A percentile compares a stretch with the other conserved stretches of the same genome.
phyloP scores from a whole-genome alignment of 2,888 invertebrate genomes.

The Minunthozetes semirufus region DNA sequence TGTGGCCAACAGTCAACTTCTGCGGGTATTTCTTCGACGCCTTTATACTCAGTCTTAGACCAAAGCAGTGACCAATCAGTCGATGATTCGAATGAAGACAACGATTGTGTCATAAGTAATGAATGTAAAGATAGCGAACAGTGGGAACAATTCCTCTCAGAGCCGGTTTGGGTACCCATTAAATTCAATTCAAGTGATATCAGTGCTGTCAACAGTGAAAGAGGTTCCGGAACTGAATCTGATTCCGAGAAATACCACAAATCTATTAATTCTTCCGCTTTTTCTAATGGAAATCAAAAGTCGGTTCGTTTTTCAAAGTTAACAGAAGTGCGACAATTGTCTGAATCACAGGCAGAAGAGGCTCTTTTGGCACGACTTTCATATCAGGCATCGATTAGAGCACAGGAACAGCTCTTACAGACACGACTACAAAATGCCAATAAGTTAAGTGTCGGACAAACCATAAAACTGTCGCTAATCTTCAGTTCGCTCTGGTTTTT shows the following conservation, averaged over 20 bases:
- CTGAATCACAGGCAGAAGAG: constrained; percentile 68
- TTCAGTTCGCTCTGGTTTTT: constrained; percentile 91
- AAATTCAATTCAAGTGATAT: constrained; percentile 64
- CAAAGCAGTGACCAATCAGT: constrained; percentile 37
- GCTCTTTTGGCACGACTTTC: constrained; percentile 84
- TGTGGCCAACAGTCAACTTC: background rate
- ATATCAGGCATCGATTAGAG: constrained; percentile 83
- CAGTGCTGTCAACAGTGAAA: background rate
- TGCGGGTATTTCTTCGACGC: background rate
- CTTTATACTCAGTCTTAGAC: constrained; percentile 30
- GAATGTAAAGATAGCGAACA: background rate
- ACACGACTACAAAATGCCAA: constrained; percentile 52
- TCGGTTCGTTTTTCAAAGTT: constrained; percentile 86
- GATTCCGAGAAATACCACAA: constrained; percentile 24
- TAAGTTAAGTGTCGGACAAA: constrained; percentile 65
- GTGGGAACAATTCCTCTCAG: constrained; percentile 58
- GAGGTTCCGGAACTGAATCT: constrained; percentile 25
- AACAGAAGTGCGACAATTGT: constrained; percentile 52
- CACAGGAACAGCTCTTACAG: constrained; percentile 66
- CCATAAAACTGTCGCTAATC: constrained; percentile 72
- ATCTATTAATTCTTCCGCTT: background rate
- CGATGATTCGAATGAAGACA: constrained; percentile 21
- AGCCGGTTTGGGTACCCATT: constrained; percentile 84
- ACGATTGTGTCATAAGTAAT: constrained; percentile 28
- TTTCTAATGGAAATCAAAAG: constrained; percentile 20